These are phyloP conservation scores for Drosophila ironensis DNA, from an alignment of 1,140 invertebrate genomes.

Conservation along the genomic window DNA sequence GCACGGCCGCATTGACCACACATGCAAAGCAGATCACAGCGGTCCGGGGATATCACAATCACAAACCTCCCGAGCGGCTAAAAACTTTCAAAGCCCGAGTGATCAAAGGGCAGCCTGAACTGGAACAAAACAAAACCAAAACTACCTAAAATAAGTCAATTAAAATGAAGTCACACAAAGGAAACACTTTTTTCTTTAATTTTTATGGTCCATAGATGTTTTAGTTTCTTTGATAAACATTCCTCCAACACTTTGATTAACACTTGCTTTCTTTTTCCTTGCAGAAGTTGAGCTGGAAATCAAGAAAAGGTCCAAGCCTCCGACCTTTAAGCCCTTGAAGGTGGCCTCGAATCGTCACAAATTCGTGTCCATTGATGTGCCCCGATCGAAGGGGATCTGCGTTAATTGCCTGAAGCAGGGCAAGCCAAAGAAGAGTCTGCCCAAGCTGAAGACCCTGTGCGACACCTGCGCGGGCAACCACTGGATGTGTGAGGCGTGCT, in stretches of 20 bases:
- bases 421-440: no score
- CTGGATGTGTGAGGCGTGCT: no score
- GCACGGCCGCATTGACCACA: slow-evolving; percentile 50
- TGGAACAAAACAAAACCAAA: neutral
- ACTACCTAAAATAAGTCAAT: neutral
- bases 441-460: no score
- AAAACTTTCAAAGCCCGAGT: slow-evolving; percentile 58
- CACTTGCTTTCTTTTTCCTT: neutral
- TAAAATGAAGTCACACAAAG: neutral
- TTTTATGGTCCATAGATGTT: neutral
- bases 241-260: no score
- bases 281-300: no score
- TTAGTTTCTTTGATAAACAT: neutral
- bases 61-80: slow-evolving; percentile 32
- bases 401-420: no score
- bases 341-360: neutral
- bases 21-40: slow-evolving; percentile 41
- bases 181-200: neutral
- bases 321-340: neutral
- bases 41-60: slow-evolving; percentile 52
- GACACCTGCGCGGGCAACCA: no score
- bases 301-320: neutral
- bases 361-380: no score
- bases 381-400: no score
- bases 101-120: neutral